These are phyloP conservation scores for Sardina pilchardus DNA, from an alignment of 2,113 vertebrate genomes.

Conservation along the genomic window DNA sequence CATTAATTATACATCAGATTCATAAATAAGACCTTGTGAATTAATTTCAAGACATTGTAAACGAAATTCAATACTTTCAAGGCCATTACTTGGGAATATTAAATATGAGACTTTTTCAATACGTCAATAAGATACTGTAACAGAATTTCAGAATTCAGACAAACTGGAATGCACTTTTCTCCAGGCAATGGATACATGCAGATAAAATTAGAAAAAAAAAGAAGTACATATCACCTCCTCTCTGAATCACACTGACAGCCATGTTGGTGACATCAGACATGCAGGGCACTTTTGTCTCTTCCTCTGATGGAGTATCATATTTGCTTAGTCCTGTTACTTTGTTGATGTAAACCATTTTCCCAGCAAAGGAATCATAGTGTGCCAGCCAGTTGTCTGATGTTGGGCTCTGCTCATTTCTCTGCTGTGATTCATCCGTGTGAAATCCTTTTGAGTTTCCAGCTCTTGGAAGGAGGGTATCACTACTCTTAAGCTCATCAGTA, in stretches of 20 bases:
- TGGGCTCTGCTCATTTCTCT: neutral
- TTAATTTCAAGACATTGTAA: too few relatives aligned
- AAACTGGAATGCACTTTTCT: neutral
- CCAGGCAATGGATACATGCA: neutral
- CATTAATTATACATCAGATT: too few relatives aligned
- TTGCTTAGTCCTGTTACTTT: slow-evolving; percentile 86
- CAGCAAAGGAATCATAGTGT: slow-evolving; percentile 68
- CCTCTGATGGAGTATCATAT: slow-evolving; percentile 70
- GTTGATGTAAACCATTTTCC: slow-evolving; percentile 86
- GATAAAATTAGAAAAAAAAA: neutral
- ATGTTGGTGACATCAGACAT: slow-evolving; percentile 84
- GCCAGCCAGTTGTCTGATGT: slow-evolving; percentile 68
- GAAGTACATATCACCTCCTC: slow-evolving; percentile 75
- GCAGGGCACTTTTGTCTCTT: slow-evolving; percentile 73
- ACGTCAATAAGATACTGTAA: too few relatives aligned
- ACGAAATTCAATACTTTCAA: too few relatives aligned
- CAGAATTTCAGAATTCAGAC: too few relatives aligned
- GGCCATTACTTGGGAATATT: too few relatives aligned
- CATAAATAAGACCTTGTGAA: too few relatives aligned
- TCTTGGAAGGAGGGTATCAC: neutral
- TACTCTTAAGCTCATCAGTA: neutral
- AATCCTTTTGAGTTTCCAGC: neutral
- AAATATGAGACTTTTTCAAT: too few relatives aligned
- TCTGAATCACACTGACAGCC: slow-evolving; percentile 81
- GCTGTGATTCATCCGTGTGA: slow-evolving; percentile 16